Percentiles rank a stretch among this genome's conserved stretches.
Evolutionary conservation across 2,113 vertebrate genomes (phyloP).

Genomic region (Puffinus mauretanicus): DNA sequence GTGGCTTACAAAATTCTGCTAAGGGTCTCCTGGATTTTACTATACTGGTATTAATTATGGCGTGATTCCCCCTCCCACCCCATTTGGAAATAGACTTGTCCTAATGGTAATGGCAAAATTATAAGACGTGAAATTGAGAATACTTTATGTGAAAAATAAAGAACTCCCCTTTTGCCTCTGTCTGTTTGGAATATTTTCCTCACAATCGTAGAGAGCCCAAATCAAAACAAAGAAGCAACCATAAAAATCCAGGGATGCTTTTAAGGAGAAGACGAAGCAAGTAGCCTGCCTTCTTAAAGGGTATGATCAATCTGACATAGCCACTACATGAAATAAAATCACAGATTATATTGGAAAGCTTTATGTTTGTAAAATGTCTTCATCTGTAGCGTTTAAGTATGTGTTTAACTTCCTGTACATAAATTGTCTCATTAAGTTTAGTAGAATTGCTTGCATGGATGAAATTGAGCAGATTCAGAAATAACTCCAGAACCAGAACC

Average conservation of each 20-base stretch:
- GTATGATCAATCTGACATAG: background rate
- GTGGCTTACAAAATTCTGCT: background rate
- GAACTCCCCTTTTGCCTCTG: background rate
- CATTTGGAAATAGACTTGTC: background rate
- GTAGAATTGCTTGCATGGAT: background rate
- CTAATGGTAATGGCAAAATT: background rate
- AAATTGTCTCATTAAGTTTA: background rate
- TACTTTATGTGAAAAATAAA: background rate
- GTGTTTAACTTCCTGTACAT: background rate
- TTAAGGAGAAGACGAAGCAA: background rate
- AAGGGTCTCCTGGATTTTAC: background rate
- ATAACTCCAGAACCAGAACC: background rate
- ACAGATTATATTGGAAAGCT: background rate
- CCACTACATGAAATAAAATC: background rate
- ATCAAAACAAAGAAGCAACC: background rate
- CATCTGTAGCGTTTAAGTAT: background rate
- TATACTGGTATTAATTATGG: background rate
- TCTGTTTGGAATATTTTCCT: background rate
- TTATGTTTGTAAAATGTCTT: background rate
- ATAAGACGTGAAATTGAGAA: background rate
- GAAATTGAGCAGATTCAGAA: constrained; percentile 3
- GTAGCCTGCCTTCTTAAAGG: background rate
- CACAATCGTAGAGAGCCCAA: background rate
- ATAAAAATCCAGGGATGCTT: background rate
- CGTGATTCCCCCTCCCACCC: accelerated